A percentile compares a stretch with the other conserved stretches of the same genome.
Conservation (phyloP, 1,140 invertebrate genomes). For the Pemphigus obesinymphae region DNA sequence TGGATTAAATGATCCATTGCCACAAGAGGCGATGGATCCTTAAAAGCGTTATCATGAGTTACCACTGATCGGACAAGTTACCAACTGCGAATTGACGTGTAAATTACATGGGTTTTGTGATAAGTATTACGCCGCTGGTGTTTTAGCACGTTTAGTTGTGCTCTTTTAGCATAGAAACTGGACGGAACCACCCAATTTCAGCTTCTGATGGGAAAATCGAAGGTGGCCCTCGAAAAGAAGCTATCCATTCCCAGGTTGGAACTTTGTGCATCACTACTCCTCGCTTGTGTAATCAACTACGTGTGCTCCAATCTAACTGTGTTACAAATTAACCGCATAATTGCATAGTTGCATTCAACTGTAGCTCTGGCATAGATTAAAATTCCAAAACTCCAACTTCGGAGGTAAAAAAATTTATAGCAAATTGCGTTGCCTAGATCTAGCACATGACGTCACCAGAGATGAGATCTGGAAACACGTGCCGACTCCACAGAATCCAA, state of each 20-base stretch:
- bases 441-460: background rate
- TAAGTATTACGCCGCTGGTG: background rate
- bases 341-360: background rate
- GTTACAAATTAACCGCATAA: background rate
- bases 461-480: conserved; percentile 45
- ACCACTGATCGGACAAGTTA: conserved; percentile 35
- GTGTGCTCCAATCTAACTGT: background rate
- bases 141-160: too few relatives aligned
- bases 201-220: background rate
- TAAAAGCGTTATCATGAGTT: conserved; percentile 45
- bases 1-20: background rate
- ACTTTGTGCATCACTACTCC: background rate
- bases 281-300: background rate
- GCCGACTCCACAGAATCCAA: conserved; percentile 45
- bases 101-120: background rate
- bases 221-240: background rate
- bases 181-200: background rate
- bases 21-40: conserved; percentile 42
- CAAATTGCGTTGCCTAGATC: background rate
- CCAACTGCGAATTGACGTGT: background rate
- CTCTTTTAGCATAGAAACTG: background rate
- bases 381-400: background rate
- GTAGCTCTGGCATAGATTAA: background rate
- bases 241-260: background rate
- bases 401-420: background rate